A percentile compares a stretch with the other conserved stretches of the same genome.
Conservation (phyloP, 2,113 vertebrate species). For the Gorsachius goisagi region DNA sequence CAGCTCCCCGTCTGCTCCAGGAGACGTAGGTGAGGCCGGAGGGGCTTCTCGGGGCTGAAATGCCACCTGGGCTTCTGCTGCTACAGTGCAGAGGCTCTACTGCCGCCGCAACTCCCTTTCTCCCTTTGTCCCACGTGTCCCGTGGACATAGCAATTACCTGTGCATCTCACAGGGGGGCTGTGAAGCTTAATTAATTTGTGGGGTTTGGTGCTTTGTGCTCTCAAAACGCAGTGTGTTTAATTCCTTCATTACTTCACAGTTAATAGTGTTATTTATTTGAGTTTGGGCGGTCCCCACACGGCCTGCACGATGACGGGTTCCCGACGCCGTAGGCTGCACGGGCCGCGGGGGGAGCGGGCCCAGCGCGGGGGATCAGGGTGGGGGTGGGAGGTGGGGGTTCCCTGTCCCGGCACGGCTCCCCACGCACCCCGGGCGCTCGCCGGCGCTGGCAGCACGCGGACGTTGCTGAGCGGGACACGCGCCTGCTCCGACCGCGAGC, state of each 20-base stretch:
- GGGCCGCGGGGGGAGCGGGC: not conserved
- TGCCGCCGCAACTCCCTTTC: not conserved
- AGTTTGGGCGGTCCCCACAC: not conserved
- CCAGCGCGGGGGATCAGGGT: accelerated
- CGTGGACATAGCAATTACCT: not conserved
- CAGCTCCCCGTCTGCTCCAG: not conserved
- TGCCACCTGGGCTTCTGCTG: not conserved
- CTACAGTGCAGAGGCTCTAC: not conserved
- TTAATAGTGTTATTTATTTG: not conserved
- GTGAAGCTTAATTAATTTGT: conserved; percentile 20
- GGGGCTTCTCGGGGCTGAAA: not conserved
- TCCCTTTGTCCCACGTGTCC: not conserved
- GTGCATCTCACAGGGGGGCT: not conserved
- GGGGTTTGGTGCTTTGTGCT: not conserved
- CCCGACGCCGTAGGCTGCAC: accelerated
- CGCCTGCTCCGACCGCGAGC: accelerated
- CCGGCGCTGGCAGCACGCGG: accelerated
- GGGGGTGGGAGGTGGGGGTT: not conserved
- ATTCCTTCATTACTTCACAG: not conserved
- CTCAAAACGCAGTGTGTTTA: not conserved
- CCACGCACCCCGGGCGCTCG: accelerated
- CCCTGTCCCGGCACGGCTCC: not conserved
- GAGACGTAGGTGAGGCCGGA: not conserved
- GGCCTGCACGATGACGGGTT: accelerated
- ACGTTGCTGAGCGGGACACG: accelerated